These are phyloP conservation scores for Drosophila ochracea DNA, from an alignment of 2,888 invertebrate genomes.

Conservation along the genomic window DNA sequence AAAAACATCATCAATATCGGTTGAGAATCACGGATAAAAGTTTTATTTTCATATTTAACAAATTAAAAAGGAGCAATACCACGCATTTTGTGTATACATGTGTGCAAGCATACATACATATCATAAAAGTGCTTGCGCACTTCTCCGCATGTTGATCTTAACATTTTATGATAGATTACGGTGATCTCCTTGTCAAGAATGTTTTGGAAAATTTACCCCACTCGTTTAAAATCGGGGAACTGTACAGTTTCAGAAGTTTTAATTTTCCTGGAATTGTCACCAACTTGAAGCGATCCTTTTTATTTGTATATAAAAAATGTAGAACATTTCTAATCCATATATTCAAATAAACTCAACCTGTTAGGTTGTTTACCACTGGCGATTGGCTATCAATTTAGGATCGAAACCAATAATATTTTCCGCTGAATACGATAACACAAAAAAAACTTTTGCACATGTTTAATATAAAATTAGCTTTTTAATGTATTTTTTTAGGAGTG, in stretches of 20 bases:
- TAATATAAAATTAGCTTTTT: conserved; percentile 1
- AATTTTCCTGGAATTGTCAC: neutral
- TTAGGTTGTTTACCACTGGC: neutral
- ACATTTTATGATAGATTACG: neutral
- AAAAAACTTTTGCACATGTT: conserved; percentile 1
- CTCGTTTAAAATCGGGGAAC: neutral
- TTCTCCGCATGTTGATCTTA: neutral
- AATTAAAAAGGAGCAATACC: neutral
- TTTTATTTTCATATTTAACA: neutral
- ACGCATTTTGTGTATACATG: neutral
- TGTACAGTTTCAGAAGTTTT: neutral
- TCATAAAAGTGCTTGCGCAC: neutral
- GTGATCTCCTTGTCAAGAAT: neutral
- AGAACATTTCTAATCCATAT: neutral
- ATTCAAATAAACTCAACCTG: neutral
- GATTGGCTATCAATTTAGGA: neutral
- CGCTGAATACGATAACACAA: neutral
- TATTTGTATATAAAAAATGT: neutral
- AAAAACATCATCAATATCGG: neutral
- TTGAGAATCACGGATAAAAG: neutral
- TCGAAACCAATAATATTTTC: neutral
- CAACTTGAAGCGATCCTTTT: neutral
- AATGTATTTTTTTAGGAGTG: conserved; percentile 17
- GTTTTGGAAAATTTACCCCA: neutral
- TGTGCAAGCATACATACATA: neutral